Evolutionary conservation across 2,113 vertebrate species (phyloP).

Genomic region (Vireo altiloquus): DNA sequence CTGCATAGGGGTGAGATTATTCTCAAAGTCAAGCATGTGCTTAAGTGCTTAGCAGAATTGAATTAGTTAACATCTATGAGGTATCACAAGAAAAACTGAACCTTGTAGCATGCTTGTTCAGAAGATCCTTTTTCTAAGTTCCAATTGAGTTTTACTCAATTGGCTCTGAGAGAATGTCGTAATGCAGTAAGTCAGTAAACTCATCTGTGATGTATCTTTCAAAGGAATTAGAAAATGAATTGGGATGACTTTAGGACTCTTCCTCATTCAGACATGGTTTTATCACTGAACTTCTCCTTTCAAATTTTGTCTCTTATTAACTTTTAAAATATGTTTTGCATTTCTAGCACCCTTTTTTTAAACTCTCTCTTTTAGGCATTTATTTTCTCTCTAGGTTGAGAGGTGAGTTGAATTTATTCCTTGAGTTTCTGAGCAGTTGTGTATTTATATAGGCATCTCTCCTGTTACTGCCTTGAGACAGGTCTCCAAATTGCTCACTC

Average conservation of each 20-base stretch:
- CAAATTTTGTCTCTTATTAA: background rate
- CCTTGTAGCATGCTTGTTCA: background rate
- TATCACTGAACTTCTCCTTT: background rate
- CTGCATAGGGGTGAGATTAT: background rate
- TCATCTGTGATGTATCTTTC: fast-evolving
- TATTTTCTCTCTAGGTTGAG: background rate
- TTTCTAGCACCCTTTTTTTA: background rate
- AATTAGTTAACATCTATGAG: background rate
- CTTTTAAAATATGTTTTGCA: background rate
- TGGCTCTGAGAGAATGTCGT: background rate
- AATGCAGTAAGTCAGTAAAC: background rate
- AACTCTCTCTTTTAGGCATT: background rate
- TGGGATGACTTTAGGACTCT: background rate
- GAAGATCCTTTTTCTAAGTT: background rate
- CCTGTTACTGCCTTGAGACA: background rate
- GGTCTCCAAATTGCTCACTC: background rate
- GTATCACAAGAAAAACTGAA: background rate
- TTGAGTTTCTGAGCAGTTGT: background rate
- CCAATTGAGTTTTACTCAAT: background rate
- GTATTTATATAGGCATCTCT: background rate
- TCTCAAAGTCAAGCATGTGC: constrained; percentile 7
- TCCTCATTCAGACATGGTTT: background rate
- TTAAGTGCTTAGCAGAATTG: background rate
- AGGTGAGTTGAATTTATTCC: background rate
- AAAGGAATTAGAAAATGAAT: background rate